Evolutionary conservation across 2,888 invertebrate genomes (phyloP), one percentile per base, ranked within the genome.

Genomic region (Sesia bembeciformis): DNA sequence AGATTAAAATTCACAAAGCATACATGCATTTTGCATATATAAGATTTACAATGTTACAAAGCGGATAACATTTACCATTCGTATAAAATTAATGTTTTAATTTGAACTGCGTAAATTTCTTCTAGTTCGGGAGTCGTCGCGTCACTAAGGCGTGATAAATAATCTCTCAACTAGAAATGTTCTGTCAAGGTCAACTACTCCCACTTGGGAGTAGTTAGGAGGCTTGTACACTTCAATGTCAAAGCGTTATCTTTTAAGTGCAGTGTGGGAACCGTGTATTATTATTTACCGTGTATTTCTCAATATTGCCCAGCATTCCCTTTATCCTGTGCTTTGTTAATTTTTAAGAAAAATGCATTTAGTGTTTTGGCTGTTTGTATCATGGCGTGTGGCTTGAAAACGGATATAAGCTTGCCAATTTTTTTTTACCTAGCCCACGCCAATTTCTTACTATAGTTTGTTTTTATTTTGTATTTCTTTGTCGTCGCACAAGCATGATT

Each of bases 401-500:
- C 8, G 5, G 8, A 46, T 46, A 8, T 46, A 4, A 8, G 46
- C 46, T n/a, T 46, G 46, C 46, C 23, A 23, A 8, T 46, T 46
- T 46, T 46, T 46, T 43, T 43, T 46, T 46, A 46, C n/a, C 23
- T 4, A 46, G 46, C 46, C n/a, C 23, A 23, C 23, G 23, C 23
- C 23, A 23, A 23, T 23, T 23, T 46, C 46, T 46, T 46, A 46
- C 8, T 46, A 46, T 23, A 23, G 23, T 46, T 46, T 8, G n/a
- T 23, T 23, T 23, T 23, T 23, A 8, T 46, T 46, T 46, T 46
- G 46, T 46, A 46, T 8, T 46, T 46, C 6, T 23, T 8, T 23
- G 8, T 53, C 39, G 8, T 46, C 46, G 7, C 46, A 46, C 43
- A 46, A 23, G 8, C 39, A 39, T 5, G n/a, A 40, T 70, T 63